phyloP scores from a whole-genome alignment of 2,888 invertebrate genomes.

The Hipparchia sbordonii region DNA sequence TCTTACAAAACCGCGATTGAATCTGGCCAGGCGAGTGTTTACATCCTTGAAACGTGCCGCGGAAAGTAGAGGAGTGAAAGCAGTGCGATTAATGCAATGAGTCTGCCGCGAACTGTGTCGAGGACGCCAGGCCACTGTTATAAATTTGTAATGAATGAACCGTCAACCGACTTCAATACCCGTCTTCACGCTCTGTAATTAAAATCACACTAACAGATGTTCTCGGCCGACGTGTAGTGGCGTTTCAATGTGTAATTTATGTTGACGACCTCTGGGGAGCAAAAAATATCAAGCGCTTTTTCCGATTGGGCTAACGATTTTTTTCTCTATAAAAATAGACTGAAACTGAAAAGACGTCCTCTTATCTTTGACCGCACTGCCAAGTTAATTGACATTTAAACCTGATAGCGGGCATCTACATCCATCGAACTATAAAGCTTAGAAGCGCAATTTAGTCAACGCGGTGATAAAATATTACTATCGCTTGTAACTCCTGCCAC shows the following conservation, averaged over 20 bases:
- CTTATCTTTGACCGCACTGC: not conserved
- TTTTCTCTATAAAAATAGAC: not conserved
- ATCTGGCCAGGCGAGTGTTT: slow-evolving; percentile 42
- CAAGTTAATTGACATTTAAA: not conserved
- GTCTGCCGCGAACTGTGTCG: slow-evolving; percentile 64
- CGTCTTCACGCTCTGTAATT: slow-evolving; percentile 30
- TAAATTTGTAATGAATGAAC: slow-evolving; percentile 49
- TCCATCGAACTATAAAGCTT: too few species aligned
- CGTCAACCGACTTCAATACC: slow-evolving; percentile 33
- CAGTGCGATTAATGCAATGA: slow-evolving; percentile 70
- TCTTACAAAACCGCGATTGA: slow-evolving; percentile 20
- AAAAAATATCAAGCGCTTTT: not conserved
- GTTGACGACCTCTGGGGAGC: not conserved
- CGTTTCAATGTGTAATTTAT: slow-evolving; percentile 6
- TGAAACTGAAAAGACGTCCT: not conserved
- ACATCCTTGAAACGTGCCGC: slow-evolving; percentile 77
- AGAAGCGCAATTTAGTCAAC: too few species aligned
- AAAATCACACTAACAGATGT: slow-evolving; percentile 21
- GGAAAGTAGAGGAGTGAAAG: slow-evolving; percentile 77
- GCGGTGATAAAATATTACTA: too few species aligned
- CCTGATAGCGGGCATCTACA: not conserved
- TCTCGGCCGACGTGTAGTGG: not conserved
- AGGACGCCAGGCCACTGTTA: slow-evolving; percentile 51
- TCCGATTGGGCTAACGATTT: not conserved
- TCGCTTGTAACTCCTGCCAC: too few species aligned